phyloP scores from a whole-genome alignment of 2,888 invertebrate species.

The Diarsia rubi region DNA sequence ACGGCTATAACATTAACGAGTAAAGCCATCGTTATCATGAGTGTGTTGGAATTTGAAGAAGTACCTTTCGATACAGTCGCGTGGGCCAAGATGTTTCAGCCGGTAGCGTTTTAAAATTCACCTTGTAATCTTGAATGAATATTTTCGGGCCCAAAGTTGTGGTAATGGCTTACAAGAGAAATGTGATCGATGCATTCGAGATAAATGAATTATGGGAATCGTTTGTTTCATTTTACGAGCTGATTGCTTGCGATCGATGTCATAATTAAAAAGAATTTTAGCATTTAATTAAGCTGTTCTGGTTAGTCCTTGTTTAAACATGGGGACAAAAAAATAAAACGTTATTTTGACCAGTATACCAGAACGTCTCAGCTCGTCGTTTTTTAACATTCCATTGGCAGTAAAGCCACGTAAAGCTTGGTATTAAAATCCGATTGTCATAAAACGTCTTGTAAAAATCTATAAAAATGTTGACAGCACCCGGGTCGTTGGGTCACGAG shows the following conservation, averaged over 20 bases:
- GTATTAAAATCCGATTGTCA: constrained; percentile 71
- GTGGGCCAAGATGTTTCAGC: constrained; percentile 66
- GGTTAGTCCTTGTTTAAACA: constrained; percentile 26
- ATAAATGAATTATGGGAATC: constrained; percentile 66
- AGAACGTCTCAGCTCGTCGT: constrained; percentile 18
- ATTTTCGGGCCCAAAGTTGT: constrained; percentile 71
- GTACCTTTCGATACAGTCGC: constrained; percentile 67
- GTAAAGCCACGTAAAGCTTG: constrained; percentile 37
- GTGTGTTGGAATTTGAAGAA: constrained; percentile 76
- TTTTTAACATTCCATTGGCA: constrained; percentile 49
- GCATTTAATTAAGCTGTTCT: constrained; percentile 56
- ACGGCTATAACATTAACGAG: constrained; percentile 71
- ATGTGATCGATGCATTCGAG: constrained; percentile 75
- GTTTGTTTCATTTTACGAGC: constrained; percentile 65
- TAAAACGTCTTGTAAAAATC: constrained; percentile 71
- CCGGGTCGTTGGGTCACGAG: constrained; percentile 71
- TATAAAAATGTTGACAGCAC: constrained; percentile 75
- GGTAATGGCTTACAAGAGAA: constrained; percentile 74
- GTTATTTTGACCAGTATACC: constrained; percentile 13
- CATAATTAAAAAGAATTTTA: constrained; percentile 52
- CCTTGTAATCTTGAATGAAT: constrained; percentile 75
- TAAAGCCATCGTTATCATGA: constrained; percentile 72
- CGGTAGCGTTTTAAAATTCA: constrained; percentile 79
- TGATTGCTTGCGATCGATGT: constrained; percentile 47
- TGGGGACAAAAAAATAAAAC: constrained; percentile 21